Percentiles rank a stretch among this genome's conserved stretches.
Conservation (phyloP, 2,113 vertebrate genomes). For the Pelecanus crispus region DNA sequence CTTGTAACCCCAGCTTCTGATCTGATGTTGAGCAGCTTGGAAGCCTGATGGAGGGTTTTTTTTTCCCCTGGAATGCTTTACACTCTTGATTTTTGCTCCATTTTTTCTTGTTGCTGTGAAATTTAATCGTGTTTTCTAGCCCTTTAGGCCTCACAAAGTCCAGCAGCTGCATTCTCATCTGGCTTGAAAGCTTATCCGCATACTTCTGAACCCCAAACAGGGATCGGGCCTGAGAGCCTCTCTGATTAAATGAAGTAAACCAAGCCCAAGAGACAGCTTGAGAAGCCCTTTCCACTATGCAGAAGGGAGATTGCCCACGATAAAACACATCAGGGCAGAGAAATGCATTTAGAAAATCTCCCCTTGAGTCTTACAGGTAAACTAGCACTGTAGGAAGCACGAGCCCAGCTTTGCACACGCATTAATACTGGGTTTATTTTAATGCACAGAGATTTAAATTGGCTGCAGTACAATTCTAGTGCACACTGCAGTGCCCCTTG, state of each 20-base stretch:
- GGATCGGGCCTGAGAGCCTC: neutral
- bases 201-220: conserved; percentile 26
- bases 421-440: neutral
- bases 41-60: neutral
- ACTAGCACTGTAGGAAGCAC: neutral
- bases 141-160: conserved; percentile 40
- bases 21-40: neutral
- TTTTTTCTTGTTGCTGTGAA: conserved; percentile 52
- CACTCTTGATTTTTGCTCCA: neutral
- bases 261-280: neutral
- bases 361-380: neutral
- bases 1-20: neutral
- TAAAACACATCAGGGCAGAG: neutral
- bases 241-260: neutral
- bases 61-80: neutral
- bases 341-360: neutral
- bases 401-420: neutral
- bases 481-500: neutral
- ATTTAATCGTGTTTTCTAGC: conserved; percentile 57
- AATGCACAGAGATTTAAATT: neutral
- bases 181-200: conserved; percentile 55
- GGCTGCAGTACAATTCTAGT: neutral
- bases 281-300: neutral
- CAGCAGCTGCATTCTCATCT: conserved; percentile 67
- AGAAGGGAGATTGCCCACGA: neutral